Evolutionary conservation across 1,140 invertebrate species (phyloP), one percentile per base, ranked within the genome.

Genomic region (Scaptomyza pallida): DNA sequence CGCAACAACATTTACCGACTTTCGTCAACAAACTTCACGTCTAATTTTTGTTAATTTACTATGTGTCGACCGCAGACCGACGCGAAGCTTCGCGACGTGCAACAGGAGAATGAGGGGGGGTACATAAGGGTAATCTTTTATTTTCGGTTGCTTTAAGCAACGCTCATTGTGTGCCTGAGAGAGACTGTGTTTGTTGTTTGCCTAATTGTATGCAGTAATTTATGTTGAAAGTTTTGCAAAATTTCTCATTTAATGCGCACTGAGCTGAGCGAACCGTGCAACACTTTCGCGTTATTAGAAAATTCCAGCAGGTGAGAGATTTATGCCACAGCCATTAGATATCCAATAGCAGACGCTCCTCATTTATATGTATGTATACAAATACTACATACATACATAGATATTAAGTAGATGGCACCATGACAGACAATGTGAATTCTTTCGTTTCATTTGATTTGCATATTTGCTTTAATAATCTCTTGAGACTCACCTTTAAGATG

Each of bases 211-310:
- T 67, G 82, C 74, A 72, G 64, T 78, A 88, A 86, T 81, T 86
- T 88, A 88, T 88, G 81, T 72, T 40, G 59, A 78, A 86, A 88
- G 73, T 88, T 88, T 76, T 68, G 61, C 51, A 80, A 85, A n/a
- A 85, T 86, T 86, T 83, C 77, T 81, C 81, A 81, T 81, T 85
- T 86, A 65, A 81, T 70, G 68, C 73, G 62, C 56, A 65, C n/a
- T n/a, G n/a, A n/a, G 64, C 40, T 78, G 69, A 61, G 78, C 33
- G 33, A 10, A 5, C 73, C 72, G 70, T 78, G 67, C 80, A 86
- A 81, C 82, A 86, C 81, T 73, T 86, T 86, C 59, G 65, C 65
- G 69, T 71, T 85, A 85, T 85, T 86, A 86, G 73, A 86, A 76
- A 88, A 86, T 88, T 88, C 81, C 78, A 75, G 45, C 70, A 78